These are phyloP conservation scores for Esperia sulphurella DNA, from an alignment of 2,888 invertebrate genomes.

Conservation along the genomic window DNA sequence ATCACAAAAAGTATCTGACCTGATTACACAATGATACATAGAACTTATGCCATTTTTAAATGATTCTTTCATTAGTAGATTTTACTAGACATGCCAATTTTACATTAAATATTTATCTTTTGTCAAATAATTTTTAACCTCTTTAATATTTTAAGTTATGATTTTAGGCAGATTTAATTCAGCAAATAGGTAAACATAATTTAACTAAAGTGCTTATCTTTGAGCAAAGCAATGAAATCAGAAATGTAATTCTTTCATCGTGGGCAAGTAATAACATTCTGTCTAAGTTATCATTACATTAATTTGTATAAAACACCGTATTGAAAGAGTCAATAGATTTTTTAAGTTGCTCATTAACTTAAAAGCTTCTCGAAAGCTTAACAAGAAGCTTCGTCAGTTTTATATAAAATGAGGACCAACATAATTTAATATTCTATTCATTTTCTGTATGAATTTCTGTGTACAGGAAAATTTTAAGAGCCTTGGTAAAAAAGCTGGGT, in stretches of 20 bases:
- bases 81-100: too few relatives aligned
- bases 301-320: slow-evolving; percentile 39
- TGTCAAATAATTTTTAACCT: too few relatives aligned
- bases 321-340: slow-evolving; percentile 66
- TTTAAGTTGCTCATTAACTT: slow-evolving; percentile 75
- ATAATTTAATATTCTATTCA: slow-evolving; percentile 77
- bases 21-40: too few relatives aligned
- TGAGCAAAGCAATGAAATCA: neutral
- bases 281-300: slow-evolving; percentile 27
- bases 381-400: slow-evolving; percentile 75
- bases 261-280: neutral
- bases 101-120: too few relatives aligned
- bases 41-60: too few relatives aligned
- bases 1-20: too few relatives aligned
- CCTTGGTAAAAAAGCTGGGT: slow-evolving; percentile 42
- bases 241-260: neutral
- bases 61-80: too few relatives aligned
- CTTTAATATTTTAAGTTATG: neutral
- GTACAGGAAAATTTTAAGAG: slow-evolving; percentile 52
- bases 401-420: slow-evolving; percentile 67
- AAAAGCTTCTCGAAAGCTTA: slow-evolving; percentile 76
- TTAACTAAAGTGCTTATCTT: too few relatives aligned
- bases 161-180: neutral
- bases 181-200: too few relatives aligned
- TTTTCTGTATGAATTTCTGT: slow-evolving; percentile 71